Base-by-base conservation (phyloP, 2,113 vertebrate species). In the Hippopotamus amphibius region DNA sequence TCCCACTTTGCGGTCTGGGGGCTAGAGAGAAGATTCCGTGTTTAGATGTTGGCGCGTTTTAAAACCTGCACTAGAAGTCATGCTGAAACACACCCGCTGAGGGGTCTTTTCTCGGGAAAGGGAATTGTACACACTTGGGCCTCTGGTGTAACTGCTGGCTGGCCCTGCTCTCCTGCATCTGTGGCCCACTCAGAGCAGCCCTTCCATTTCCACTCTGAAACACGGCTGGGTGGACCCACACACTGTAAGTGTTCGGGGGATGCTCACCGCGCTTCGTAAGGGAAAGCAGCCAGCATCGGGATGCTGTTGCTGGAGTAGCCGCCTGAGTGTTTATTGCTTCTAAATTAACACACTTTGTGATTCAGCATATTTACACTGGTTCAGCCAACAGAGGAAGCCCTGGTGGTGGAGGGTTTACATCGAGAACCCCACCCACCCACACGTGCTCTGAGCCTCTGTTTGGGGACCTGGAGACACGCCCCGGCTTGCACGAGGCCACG, bases 111-210 rank as follows among this genome's bases (percentile, higher is more conserved):
- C 26, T n/a, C 0, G 0, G 72, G 48, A 66, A 37, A 11, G 4
- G 76, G 69, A 4, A 1, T 0, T 10, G 3, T 0, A 1, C 0
- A 3, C 6, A 3, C 46, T 2, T 0, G 0, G 63, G 71, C 13
- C 46, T 5, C n/a, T 0, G 6, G 1, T 0, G 22, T 28, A 1
- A 6, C 5, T 0, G 55, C 55, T 2, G 65, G 65, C 7, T 7
- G 6, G 21, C 33, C 30, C 5, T 0, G n/a, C n/a, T 41, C 50
- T 1, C 24, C 24, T 0, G 33, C 1, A 7, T 30, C 9, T 1
- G 41, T 0, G 53, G 16, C 4, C 68, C 33, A 0, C 1, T 6
- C 6, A 13, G 30, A 65, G n/a, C 12, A 1, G 41, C 2, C 28
- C 5, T 24, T 19, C 1, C 7, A 11, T 3, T 17, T 28, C 41